Evolutionary conservation across 2,113 vertebrate species (phyloP).

Genomic region (Tinamus guttatus): DNA sequence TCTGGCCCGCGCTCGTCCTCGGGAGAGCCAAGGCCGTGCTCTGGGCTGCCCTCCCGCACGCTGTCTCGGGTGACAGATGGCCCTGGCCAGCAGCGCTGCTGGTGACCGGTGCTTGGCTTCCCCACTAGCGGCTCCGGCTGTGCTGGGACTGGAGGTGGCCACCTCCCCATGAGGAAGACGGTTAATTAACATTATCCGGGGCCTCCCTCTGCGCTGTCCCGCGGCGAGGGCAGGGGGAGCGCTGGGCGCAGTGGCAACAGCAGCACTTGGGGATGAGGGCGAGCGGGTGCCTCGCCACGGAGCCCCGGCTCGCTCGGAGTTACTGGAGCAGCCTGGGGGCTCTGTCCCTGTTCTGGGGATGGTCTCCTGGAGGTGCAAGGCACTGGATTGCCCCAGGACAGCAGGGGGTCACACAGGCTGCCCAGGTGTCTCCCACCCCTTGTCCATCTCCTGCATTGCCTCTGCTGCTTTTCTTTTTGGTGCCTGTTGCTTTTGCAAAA

Average conservation of each 20-base stretch:
- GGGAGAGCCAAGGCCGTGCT: background rate
- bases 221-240: background rate
- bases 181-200: slow-evolving; percentile 36
- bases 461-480: background rate
- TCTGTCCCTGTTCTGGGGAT: background rate
- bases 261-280: background rate
- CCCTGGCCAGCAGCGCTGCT: slow-evolving; percentile 5
- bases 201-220: background rate
- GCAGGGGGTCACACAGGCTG: background rate
- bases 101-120: slow-evolving; percentile 52
- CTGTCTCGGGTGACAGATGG: slow-evolving; percentile 56
- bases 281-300: background rate
- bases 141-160: background rate
- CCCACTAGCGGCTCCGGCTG: background rate
- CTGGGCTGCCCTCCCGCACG: background rate
- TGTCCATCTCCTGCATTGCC: fast-evolving
- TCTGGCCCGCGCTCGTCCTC: background rate
- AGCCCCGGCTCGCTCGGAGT: background rate
- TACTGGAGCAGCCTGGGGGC: background rate
- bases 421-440: background rate
- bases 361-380: too few relatives aligned
- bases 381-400: background rate
- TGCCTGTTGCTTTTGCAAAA: slow-evolving; percentile 27
- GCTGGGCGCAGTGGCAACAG: too few relatives aligned
- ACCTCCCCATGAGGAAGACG: background rate